Evolutionary conservation across 1,140 invertebrate species (phyloP), one percentile per base, ranked within the genome.

Genomic region (Pantala flavescens): DNA sequence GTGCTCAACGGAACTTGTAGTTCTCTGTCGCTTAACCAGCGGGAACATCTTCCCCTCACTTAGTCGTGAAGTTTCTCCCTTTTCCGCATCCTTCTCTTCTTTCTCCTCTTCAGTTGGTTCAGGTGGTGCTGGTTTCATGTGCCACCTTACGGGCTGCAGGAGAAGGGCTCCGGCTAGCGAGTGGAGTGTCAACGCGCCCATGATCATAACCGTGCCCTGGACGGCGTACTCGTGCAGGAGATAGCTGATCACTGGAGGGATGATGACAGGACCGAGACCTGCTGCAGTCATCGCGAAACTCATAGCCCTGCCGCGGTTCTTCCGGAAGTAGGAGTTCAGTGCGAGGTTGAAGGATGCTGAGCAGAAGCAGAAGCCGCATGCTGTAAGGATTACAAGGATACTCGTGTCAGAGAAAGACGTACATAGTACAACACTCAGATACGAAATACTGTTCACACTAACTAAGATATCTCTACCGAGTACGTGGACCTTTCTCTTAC

Each of bases 201-300:
- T 79, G 14, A 92, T 81, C 0, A 88, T 81, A 74, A 90, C 81
- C 0, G 88, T 89, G 23, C 87, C 85, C 78, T 80, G 83, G 77
- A 85, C 87, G 10, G 84, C 85, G 78, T 87, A 88, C 55, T 83
- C 80, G 24, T 87, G 82, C 49, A 90, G 76, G 10, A 90, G 83
- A 74, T 85, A 82, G 28, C 85, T 81, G 28, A 90, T 86, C 36
- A 93, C 79, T 75, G 89, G 87, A 0, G 91, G 91, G 85, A 92
- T 89, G 7, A 91, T 77, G 77, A 91, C 90, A 77, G 91, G 90
- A 9, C 91, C 91, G 0, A 92, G 77, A 23, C 89, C 90, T 43
- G 90, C 90, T 16, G 90, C 84, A 0, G 89, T 89, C 82, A 90
- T 87, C 0, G 90, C 86, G 0, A 90, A 79, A 10, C 90, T 89